These are phyloP conservation scores for Sacculina carcini DNA, from an alignment of 2,888 invertebrate species.

Conservation along the genomic window DNA sequence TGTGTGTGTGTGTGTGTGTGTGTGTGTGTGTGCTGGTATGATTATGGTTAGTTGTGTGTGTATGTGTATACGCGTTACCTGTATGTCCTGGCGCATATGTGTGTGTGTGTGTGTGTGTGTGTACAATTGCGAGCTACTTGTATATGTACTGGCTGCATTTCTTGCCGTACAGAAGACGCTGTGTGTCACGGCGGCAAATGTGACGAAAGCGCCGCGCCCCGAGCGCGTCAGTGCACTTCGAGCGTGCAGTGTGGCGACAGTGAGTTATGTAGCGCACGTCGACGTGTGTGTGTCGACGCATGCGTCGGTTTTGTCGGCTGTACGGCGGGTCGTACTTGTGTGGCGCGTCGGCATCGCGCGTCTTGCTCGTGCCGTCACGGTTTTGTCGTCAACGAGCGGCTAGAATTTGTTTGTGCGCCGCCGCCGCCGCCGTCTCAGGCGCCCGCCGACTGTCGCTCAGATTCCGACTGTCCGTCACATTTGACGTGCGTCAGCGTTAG, in stretches of 20 bases:
- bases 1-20: too few species aligned
- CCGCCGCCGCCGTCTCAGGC: too few species aligned
- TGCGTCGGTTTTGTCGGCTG: conserved; percentile 39
- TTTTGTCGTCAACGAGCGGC: conserved; percentile 59
- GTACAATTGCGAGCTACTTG: too few species aligned
- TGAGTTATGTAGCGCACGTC: conserved; percentile 39
- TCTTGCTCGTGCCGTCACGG: conserved; percentile 70
- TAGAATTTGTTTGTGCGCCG: conserved; percentile 45
- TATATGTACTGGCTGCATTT: too few species aligned
- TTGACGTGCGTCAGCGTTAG: conserved; percentile 55
- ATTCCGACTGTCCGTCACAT: conserved; percentile 56
- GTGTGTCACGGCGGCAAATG: too few species aligned
- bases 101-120: too few species aligned
- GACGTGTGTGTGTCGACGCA: conserved; percentile 51
- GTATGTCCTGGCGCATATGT: too few species aligned
- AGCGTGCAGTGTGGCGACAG: conserved; percentile 45
- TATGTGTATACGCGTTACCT: too few species aligned
- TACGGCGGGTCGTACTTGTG: conserved; percentile 57
- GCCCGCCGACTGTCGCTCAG: conserved; percentile 55
- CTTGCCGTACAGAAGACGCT: too few species aligned
- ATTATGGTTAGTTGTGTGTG: too few species aligned
- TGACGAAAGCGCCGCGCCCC: too few species aligned
- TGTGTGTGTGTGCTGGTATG: too few species aligned
- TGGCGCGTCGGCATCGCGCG: conserved; percentile 55
- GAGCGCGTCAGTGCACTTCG: conserved; percentile 30